These are phyloP conservation scores for Cerastoderma edule DNA, from an alignment of 2,888 invertebrate genomes.

Conservation along the genomic window DNA sequence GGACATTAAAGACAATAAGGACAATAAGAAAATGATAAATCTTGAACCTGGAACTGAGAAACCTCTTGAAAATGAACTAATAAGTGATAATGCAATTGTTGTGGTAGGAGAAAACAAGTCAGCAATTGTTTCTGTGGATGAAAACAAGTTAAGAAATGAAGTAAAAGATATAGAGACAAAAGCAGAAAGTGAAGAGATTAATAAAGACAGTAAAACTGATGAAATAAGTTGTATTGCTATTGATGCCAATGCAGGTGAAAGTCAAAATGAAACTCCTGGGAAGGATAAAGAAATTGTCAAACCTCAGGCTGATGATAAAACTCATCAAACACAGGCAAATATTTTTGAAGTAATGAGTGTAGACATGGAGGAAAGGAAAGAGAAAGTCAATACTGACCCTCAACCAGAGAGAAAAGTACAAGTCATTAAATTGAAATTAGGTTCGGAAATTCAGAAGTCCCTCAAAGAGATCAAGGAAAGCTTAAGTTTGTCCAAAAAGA, in stretches of 20 bases:
- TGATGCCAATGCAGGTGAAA: not conserved
- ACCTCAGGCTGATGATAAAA: not conserved
- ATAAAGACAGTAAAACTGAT: conserved; percentile 3
- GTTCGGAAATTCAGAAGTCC: conserved; percentile 13
- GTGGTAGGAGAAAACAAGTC: too few relatives aligned
- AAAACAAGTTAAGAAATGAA: too few relatives aligned
- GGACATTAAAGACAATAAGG: conserved; percentile 18
- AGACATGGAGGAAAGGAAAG: conserved; percentile 6
- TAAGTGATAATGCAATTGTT: not conserved
- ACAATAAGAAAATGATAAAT: too few relatives aligned
- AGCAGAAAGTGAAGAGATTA: not conserved
- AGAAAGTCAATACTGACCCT: not conserved
- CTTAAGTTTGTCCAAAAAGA: conserved; percentile 17
- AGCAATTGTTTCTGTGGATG: too few relatives aligned
- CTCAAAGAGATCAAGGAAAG: conserved; percentile 17
- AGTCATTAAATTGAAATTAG: conserved; percentile 25
- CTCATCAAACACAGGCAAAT: conserved; percentile 1
- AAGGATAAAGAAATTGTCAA: too few relatives aligned
- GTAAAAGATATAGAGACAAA: not conserved
- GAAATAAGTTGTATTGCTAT: conserved; percentile 3
- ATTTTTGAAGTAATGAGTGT: conserved; percentile 18
- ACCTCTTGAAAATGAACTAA: conserved; percentile 1
- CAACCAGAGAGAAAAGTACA: conserved; percentile 21
- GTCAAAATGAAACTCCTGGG: not conserved
- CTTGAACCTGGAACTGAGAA: not conserved